Base-by-base conservation (phyloP, 2,888 invertebrate species). In the Siphonodentalium dalli region DNA sequence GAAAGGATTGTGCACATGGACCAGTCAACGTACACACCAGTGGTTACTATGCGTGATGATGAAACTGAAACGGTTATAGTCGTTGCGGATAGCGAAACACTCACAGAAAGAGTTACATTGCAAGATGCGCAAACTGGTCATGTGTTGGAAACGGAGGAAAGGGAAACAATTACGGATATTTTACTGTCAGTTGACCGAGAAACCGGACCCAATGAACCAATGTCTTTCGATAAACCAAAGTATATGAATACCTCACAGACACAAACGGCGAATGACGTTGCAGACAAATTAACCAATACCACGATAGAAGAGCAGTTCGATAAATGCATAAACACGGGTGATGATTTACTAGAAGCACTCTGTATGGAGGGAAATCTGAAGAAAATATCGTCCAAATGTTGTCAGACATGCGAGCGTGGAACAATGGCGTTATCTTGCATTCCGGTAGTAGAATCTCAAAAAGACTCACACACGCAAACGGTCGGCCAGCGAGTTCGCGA, bases 61-160 rank as follows among this genome's bases (percentile, higher is more conserved):
- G 61, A 62, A 9, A 68, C 71, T 2, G 75, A 74, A 41, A 72
- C 73, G 0, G 44, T 58, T 0, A 24, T 69, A 7, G 54, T 63
- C 9, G 58, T 69, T 1, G 65, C 69, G 9, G 75, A 75, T 47
- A 69, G 66, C 31, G 75, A 75, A 58, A 75, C 75, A 8, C 48
- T 71, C 11, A 75, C 75, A 0, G 75, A 75, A 23, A 54, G 59
- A 26, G 48, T 63, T 2, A 54, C 61, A 23, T 42, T 54, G 6
- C 55, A 59, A 0, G 75, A 75, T 46, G 74, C 74, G 3, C 72
- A 75, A 53, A 75, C 73, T 1, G 55, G 60, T 28, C 63, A 65
- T 7, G 70, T 70, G 23, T 41, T 71, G 2, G 53, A 40, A 21
- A 61, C 55, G 7, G 66, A 71, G 39, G 65, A 59, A 26, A 63